Percentiles rank a stretch among this genome's conserved stretches.
Evolutionary conservation across 2,113 vertebrate genomes (phyloP).

Genomic region (Pandion haliaetus): DNA sequence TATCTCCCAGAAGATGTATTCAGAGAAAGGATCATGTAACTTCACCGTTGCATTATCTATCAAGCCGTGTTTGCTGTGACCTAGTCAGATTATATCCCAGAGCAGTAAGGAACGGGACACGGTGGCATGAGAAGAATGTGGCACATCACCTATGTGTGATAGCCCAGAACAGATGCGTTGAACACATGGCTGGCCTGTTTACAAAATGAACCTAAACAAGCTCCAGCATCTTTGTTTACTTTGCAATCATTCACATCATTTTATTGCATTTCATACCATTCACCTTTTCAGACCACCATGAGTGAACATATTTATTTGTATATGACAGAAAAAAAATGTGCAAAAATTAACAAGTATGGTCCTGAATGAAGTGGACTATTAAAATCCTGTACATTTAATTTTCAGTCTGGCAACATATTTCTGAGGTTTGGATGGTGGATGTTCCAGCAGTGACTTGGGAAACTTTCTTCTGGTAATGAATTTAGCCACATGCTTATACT

Average conservation of each 20-base stretch:
- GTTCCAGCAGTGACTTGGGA: neutral
- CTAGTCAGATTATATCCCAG: neutral
- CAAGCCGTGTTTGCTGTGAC: neutral
- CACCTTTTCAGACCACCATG: neutral
- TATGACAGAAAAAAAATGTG: neutral
- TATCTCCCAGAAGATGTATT: neutral
- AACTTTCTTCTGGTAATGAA: neutral
- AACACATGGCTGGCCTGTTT: neutral
- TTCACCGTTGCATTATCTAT: neutral
- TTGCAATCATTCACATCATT: neutral
- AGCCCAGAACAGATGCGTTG: neutral
- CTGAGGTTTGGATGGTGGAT: neutral
- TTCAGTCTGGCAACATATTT: neutral
- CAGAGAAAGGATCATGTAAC: neutral
- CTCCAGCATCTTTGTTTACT: neutral
- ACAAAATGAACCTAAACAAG: neutral
- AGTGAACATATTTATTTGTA: neutral
- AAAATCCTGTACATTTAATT: neutral
- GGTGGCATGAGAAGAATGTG: neutral
- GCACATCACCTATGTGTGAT: neutral
- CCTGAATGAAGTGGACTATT: neutral
- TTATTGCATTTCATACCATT: neutral
- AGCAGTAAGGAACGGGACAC: neutral
- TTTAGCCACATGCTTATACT: neutral
- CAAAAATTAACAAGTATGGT: neutral